Base-by-base conservation (phyloP, 2,797 vertebrate genomes). In the Lepidocolaptes lacrymiger region DNA sequence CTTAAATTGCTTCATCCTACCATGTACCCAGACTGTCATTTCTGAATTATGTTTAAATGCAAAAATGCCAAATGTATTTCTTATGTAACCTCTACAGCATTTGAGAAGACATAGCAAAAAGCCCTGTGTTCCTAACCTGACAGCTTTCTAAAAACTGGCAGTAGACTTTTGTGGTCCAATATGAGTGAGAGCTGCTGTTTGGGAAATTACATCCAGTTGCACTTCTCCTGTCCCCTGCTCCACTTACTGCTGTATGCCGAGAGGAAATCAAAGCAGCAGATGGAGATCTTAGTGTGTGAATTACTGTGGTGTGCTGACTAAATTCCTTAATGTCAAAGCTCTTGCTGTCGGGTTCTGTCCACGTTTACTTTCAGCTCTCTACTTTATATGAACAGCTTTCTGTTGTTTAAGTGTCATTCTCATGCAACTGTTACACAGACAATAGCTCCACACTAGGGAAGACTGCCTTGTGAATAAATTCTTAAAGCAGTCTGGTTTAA, bases 261-360 rank as follows among this genome's bases (percentile, higher is more conserved):
- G 44, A 66, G 36, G 36, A 88, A 86, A 55, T 86, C 43, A 73
- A 55, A 93, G 80, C 71, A 94, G 34, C 68, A 91, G 76, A 41
- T 68, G 54, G 56, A 66, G 67, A 77, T 69, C 51, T 88, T 86
- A 58, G 20, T 43, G 12, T 74, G 9, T 83, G 66, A 75, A 75
- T 80, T 64, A 61, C 41, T 84, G 84, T 46, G 44, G 18, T 77
- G 37, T n/a, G 32, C 44, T 80, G 81, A 77, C 66, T 75, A 9
- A 49, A 75, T 81, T 91, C 83, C 67, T 91, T 93, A 46, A 88
- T 55, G 91, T 84, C 89, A 90, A 12, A 72, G 55, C 63, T 81
- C 13, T 81, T 84, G 73, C 76, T 91, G 37, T 91, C 76, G 68
- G 39, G 34, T 84, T 95, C 43, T 84, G 83, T 84, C 88, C 69